Base-by-base conservation (phyloP, 1,140 invertebrate genomes). In the Diorhabda elongata region DNA sequence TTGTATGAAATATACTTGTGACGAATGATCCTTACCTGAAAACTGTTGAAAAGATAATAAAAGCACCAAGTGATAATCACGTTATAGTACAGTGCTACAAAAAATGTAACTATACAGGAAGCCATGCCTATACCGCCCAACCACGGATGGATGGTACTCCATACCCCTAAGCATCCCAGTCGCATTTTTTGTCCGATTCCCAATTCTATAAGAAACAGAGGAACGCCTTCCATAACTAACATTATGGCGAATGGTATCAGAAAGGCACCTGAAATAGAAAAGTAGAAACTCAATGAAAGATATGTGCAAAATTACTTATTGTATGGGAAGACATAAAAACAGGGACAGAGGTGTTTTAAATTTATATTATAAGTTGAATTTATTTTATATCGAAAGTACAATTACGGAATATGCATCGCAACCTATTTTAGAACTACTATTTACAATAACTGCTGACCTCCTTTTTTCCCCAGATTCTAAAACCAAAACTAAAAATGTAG, bases 11-110 rank as follows among this genome's bases (percentile, higher is more conserved):
- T 26, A 26, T 26, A 26, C 26, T 26, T 26, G 26, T 26, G 26
- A 26, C 6, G 58, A 60, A 42, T 11, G 2, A 3, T 68, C 83
- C 86, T 88, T 79, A 94, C 92, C 85, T 87, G 85, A 80, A 95
- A 90, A 78, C 92, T 94, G 75, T 96, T 94, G 82, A 94, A 95
- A 65, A 96, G 88, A 79, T 98, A 99, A 81, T 91, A 98, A 83
- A 99, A 92, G 72, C 96, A 97, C 97, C 97, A 99, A 58, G 96
- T 96, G 77, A 99, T 96, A 79, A 99, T 98, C 72, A 98, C 95
- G 78, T 98, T 98, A 85, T 99, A 99, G 82, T 99, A 99, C 47
- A 98, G 86, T 2, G 92, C 92, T 26, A 97, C 93, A 78, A 96
- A 94, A 62, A 95, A 91, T 0, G 94, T 95, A 58, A 98, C 95